Percentiles rank a stretch among this genome's conserved stretches.
phyloP scores from a whole-genome alignment of 2,113 vertebrate genomes.

The Excalfactoria chinensis region DNA sequence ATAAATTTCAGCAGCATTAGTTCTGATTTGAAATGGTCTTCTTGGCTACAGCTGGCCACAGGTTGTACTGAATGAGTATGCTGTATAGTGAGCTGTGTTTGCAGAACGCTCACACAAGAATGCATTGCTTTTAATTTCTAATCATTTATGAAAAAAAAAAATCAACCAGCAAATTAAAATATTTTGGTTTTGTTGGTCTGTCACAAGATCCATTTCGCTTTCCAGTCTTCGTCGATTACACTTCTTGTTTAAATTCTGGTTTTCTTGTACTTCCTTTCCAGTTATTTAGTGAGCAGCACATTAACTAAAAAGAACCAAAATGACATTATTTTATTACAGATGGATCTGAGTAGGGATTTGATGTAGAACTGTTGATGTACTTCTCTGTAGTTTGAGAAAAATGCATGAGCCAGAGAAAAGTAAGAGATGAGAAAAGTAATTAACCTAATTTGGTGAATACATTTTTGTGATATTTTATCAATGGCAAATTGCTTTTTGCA shows the following conservation, averaged over 20 bases:
- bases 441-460: conserved; percentile 78
- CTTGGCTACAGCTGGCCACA: conserved; percentile 21
- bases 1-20: background rate
- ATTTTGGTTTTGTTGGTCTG: background rate
- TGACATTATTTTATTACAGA: conserved; percentile 65
- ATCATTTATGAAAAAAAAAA: background rate
- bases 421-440: conserved; percentile 74
- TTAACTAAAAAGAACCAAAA: conserved; percentile 75
- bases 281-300: conserved; percentile 77
- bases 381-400: conserved; percentile 73
- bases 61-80: background rate
- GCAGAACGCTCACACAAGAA: background rate
- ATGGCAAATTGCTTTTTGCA: conserved; percentile 76
- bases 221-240: conserved; percentile 53
- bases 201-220: conserved; percentile 44
- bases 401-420: conserved; percentile 68
- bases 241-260: conserved; percentile 57
- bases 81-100: background rate
- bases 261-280: conserved; percentile 75
- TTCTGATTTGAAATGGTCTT: conserved; percentile 16
- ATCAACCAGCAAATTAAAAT: background rate
- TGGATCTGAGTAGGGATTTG: conserved; percentile 63
- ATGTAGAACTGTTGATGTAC: conserved; percentile 74
- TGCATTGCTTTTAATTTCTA: background rate
- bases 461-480: conserved; percentile 80